Conservation (phyloP, 2,797 vertebrate species). For the Nyctalus aviator region DNA sequence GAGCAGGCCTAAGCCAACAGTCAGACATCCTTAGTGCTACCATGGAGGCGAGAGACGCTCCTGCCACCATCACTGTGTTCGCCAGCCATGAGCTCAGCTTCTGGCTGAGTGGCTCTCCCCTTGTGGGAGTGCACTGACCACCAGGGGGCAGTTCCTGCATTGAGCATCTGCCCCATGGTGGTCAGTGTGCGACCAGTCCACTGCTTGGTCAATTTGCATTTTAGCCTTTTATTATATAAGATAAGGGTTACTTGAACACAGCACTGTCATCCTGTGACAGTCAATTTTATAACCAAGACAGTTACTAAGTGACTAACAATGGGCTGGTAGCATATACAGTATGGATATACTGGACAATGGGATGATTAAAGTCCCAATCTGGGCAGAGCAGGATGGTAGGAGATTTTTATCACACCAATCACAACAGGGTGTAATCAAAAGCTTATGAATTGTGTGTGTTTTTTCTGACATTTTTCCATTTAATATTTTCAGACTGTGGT, state of each 20-base stretch:
- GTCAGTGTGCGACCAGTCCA: no score
- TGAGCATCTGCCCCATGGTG: no score
- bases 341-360: not conserved
- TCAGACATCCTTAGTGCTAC: no score
- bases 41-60: no score
- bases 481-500: not conserved
- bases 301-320: not conserved
- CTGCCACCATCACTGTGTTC: no score
- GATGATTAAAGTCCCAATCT: not conserved
- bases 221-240: no score
- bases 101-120: no score
- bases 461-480: not conserved
- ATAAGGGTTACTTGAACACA: not conserved
- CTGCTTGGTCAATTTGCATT: no score
- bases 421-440: not conserved
- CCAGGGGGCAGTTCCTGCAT: no score
- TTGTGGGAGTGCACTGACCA: no score
- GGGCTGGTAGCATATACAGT: not conserved
- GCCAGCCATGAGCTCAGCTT: no score
- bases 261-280: not conserved
- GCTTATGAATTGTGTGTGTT: not conserved
- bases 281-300: not conserved
- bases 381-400: not conserved
- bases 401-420: not conserved
- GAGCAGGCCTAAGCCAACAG: no score